These are phyloP conservation scores for Scomber japonicus DNA, from an alignment of 2,113 vertebrate genomes.

Conservation along the genomic window DNA sequence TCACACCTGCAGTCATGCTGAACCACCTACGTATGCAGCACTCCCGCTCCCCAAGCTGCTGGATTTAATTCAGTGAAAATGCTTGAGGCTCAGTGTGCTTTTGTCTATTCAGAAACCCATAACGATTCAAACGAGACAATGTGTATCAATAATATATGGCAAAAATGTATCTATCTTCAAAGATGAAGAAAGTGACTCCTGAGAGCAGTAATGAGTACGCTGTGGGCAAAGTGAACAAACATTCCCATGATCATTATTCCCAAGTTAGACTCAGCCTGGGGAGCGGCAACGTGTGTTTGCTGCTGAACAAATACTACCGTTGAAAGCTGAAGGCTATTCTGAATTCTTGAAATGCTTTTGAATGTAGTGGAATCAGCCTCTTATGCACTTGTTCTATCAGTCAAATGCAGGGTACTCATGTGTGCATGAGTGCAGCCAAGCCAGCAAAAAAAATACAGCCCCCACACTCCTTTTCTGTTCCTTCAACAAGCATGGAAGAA, in stretches of 20 bases:
- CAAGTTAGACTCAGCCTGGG: constrained; percentile 66
- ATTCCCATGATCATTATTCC: constrained; percentile 75
- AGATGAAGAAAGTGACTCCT: constrained; percentile 60
- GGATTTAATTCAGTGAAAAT: constrained; percentile 36
- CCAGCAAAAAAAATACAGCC: not conserved
- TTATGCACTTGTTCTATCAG: constrained; percentile 30
- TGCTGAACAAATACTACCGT: constrained; percentile 62
- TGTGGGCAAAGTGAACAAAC: constrained; percentile 73
- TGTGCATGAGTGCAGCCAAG: constrained; percentile 4
- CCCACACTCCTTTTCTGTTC: not conserved
- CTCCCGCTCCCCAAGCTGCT: constrained; percentile 16
- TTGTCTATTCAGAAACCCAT: constrained; percentile 41
- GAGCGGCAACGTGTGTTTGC: constrained; percentile 41
- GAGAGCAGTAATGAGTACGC: constrained; percentile 68
- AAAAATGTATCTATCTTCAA: constrained; percentile 65
- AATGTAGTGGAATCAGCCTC: constrained; percentile 39
- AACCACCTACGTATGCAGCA: constrained; percentile 1
- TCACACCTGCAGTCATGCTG: constrained; percentile 39
- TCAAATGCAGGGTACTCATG: constrained; percentile 6
- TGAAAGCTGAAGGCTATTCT: constrained; percentile 38
- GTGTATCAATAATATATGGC: constrained; percentile 68
- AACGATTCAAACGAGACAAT: constrained; percentile 67
- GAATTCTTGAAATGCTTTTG: constrained; percentile 40
- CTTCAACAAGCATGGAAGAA: constrained; percentile 18
- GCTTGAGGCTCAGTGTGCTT: constrained; percentile 31